Evolutionary conservation across 2,797 vertebrate species (phyloP), one percentile per base, ranked within the genome.

Genomic region (Ctenosaura bakeri): DNA sequence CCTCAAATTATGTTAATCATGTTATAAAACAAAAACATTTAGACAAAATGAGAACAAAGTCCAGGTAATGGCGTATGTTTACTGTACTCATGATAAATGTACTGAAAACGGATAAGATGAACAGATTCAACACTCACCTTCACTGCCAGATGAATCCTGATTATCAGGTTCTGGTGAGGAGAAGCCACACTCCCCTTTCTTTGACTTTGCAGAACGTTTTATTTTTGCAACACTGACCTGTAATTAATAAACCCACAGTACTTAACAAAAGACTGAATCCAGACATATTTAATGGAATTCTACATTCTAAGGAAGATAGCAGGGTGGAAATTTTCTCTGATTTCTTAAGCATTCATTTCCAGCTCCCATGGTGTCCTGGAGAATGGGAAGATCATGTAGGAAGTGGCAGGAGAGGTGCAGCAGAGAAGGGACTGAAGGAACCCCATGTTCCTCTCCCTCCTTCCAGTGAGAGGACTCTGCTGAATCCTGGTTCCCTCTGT

Each of bases 71-170:
- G 9, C 35, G 64, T 56, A 1, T 20, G 26, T 59, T 4, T 87
- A 62, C 12, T 71, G 24, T n/a, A 89, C 66, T 22, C 26, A 42
- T 78, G 56, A 29, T 83, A 79, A 38, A 1, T 52, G 77, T n/a
- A 74, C 52, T 87, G 4, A 83, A 86, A 83, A 88, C 38, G 38
- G 20, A 86, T 42, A 3, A 82, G 29, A 26, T 69, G 59, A 32
- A 32, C 1, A 83, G 90, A 86, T 1, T 0, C 54, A 62, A 83
- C 22, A 91, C 92, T 92, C 97, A 99, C 99, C 98, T 96, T 99
- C 99, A 88, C 99, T 99, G 92, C 98, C 99, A 71, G 99, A 99
- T 0, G 99, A 99, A 95, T 99, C 99, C 83, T 98, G 99, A 62
- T 97, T 98, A 95, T 99, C 99, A 0, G 97, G 98, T 95, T 99